These are phyloP conservation scores for Leptopilina clavipes DNA, from an alignment of 1,140 invertebrate genomes.

Conservation along the genomic window DNA sequence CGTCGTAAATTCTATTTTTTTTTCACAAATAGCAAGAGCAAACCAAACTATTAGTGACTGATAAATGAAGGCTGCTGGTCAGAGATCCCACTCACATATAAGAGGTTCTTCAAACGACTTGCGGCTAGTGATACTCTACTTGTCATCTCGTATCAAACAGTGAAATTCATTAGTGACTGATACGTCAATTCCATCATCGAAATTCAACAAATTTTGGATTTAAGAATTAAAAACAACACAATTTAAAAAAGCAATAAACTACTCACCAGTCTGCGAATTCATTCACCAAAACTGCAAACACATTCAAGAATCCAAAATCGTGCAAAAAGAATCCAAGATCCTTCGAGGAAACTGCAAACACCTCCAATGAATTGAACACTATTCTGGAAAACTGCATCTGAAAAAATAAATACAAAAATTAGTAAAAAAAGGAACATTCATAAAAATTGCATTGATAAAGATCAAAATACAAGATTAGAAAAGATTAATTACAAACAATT, in stretches of 20 bases:
- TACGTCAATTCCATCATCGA: neutral
- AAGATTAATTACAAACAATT: slow-evolving; percentile 6
- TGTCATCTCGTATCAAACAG: slow-evolving; percentile 6
- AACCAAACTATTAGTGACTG: slow-evolving; percentile 59
- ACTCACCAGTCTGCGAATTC: neutral
- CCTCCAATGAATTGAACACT: neutral
- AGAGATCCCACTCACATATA: slow-evolving; percentile 53
- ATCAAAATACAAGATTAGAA: slow-evolving; percentile 27
- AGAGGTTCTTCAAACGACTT: slow-evolving; percentile 47
- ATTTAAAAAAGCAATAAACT: neutral
- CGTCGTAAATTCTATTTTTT: slow-evolving; percentile 44
- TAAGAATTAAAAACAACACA: neutral
- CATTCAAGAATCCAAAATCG: too few species aligned
- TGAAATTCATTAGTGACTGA: neutral
- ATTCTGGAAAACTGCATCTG: neutral
- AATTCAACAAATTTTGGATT: neutral
- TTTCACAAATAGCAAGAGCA: slow-evolving; percentile 61
- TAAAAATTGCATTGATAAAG: neutral
- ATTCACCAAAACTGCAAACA: too few species aligned
- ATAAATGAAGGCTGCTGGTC: slow-evolving; percentile 60
- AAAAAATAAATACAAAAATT: neutral
- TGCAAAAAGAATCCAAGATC: too few species aligned
- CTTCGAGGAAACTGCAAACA: neutral
- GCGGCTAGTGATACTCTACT: slow-evolving; percentile 25
- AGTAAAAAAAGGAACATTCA: neutral